Conservation (phyloP, 2,797 vertebrate genomes). For the Picus viridis region DNA sequence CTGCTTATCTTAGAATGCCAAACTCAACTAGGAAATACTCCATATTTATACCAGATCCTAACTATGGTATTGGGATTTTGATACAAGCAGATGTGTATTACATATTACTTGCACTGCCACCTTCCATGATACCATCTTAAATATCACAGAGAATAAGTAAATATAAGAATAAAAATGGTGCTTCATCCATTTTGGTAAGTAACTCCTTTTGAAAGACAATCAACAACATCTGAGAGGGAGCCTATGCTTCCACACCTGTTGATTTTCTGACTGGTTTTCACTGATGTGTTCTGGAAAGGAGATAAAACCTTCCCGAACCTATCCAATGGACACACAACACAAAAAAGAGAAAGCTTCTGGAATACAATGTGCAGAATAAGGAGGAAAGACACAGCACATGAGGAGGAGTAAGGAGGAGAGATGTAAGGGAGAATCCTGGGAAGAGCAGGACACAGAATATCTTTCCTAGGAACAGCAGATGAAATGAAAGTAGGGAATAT, state of each 20-base stretch:
- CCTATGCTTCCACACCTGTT: not conserved
- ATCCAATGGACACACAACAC: not conserved
- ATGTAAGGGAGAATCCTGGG: not conserved
- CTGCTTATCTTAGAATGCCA: not conserved
- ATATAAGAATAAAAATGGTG: not conserved
- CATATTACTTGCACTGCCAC: not conserved
- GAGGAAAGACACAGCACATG: not conserved
- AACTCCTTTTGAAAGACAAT: not conserved
- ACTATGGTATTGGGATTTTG: not conserved
- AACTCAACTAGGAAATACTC: not conserved
- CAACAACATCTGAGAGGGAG: not conserved
- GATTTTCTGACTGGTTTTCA: not conserved
- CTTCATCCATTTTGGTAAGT: not conserved
- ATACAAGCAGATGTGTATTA: not conserved
- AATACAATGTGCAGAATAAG: not conserved
- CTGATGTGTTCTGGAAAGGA: not conserved
- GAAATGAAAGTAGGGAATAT: not conserved
- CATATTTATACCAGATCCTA: not conserved
- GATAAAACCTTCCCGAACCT: not conserved
- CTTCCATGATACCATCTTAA: not conserved
- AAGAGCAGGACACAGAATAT: not conserved
- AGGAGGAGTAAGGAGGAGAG: not conserved
- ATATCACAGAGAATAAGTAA: not conserved
- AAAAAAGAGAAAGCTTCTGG: not conserved
- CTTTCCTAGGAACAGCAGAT: not conserved